A percentile compares a stretch with the other conserved stretches of the same genome.
Evolutionary conservation across 2,797 vertebrate species (phyloP).

Genomic region (Thamnophis elegans): DNA sequence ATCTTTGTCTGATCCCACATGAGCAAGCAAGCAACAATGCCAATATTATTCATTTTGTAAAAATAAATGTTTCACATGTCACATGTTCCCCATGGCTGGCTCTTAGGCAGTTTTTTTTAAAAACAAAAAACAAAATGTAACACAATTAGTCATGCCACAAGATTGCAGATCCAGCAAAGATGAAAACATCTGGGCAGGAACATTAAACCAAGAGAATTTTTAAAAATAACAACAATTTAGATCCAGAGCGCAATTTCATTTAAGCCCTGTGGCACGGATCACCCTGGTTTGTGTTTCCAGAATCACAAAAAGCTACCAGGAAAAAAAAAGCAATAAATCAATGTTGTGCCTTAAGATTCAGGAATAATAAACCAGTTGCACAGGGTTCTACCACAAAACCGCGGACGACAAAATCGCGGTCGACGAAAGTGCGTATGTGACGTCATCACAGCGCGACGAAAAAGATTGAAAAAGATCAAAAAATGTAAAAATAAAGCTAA

Average conservation of each 20-base stretch:
- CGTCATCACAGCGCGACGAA: too few species aligned
- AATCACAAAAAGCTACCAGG: neutral
- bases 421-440: too few species aligned
- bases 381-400: too few species aligned
- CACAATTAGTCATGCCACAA: neutral
- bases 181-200: neutral
- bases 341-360: neutral
- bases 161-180: neutral
- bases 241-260: neutral
- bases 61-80: neutral
- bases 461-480: too few species aligned
- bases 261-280: neutral
- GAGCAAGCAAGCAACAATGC: neutral
- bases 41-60: neutral
- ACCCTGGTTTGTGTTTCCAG: neutral
- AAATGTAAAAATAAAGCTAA: too few species aligned
- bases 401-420: too few species aligned
- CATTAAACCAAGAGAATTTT: neutral
- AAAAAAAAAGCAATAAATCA: neutral
- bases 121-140: neutral
- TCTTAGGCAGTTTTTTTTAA: neutral
- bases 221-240: neutral
- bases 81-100: neutral
- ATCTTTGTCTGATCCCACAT: neutral
- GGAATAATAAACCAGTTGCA: neutral